Percentiles rank a stretch among this genome's conserved stretches.
Conservation (phyloP, 2,888 invertebrate genomes). For the Phoenoteleia sp. region DNA sequence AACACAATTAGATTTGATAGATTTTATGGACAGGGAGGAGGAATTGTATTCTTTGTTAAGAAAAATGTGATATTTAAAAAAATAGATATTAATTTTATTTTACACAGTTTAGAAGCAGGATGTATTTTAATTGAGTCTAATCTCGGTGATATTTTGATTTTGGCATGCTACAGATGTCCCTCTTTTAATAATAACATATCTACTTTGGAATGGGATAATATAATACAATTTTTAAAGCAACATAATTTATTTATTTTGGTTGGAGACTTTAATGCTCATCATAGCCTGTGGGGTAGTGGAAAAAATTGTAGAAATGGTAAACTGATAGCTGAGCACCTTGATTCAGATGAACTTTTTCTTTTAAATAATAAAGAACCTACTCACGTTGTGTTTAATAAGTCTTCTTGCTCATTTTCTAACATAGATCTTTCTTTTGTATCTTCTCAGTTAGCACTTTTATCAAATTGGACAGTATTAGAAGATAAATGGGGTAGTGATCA, state of each 20-base stretch:
- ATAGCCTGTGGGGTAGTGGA: constrained; percentile 28
- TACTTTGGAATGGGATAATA: neutral
- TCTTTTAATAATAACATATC: neutral
- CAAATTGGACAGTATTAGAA: constrained; percentile 21
- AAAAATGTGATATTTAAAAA: neutral
- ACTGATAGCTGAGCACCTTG: constrained; percentile 1
- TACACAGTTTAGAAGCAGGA: neutral
- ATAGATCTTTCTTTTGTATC: constrained; percentile 51
- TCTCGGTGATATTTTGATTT: neutral
- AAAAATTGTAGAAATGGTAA: neutral
- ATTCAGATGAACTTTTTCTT: constrained; percentile 19
- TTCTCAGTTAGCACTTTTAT: neutral
- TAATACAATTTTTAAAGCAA: neutral
- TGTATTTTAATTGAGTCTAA: neutral
- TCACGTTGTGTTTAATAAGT: constrained; percentile 8
- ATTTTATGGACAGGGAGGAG: neutral
- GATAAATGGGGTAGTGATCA: constrained; percentile 51
- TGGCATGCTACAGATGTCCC: constrained; percentile 5
- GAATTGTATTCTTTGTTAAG: neutral
- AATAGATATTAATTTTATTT: neutral
- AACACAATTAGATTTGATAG: constrained; percentile 5
- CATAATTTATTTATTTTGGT: constrained; percentile 11
- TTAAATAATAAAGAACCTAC: constrained; percentile 30
- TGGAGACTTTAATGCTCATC: constrained; percentile 47
- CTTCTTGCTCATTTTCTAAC: neutral